Evolutionary conservation across 2,113 vertebrate genomes (phyloP).

Genomic region (Nothoprocta perdicaria): DNA sequence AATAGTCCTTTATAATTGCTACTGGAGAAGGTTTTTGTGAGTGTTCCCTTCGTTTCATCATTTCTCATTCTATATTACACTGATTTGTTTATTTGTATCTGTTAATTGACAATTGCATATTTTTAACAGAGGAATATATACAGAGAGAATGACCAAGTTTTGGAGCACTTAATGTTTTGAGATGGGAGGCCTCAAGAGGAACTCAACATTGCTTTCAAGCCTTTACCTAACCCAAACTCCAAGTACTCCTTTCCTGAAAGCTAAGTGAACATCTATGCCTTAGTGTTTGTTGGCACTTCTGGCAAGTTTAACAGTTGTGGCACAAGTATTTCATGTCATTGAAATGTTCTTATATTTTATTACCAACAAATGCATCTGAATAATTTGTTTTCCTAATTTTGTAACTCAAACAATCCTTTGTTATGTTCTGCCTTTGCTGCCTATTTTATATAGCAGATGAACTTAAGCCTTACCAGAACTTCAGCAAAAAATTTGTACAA

Average conservation of each 20-base stretch:
- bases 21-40: background rate
- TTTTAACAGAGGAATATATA: background rate
- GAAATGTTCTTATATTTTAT: background rate
- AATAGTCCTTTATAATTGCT: background rate
- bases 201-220: background rate
- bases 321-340: background rate
- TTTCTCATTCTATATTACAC: background rate
- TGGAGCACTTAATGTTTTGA: background rate
- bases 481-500: background rate
- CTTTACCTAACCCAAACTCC: background rate
- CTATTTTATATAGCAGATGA: background rate
- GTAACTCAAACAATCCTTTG: background rate
- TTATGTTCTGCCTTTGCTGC: constrained; percentile 2
- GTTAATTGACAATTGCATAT: background rate
- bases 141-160: background rate
- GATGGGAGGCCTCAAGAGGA: background rate
- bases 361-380: background rate
- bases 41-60: background rate
- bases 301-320: background rate
- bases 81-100: background rate
- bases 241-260: background rate
- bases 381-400: background rate
- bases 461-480: accelerated
- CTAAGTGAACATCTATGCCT: background rate
- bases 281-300: too few relatives aligned